phyloP scores from a whole-genome alignment of 1,140 invertebrate genomes.

The Conus ventricosus region DNA sequence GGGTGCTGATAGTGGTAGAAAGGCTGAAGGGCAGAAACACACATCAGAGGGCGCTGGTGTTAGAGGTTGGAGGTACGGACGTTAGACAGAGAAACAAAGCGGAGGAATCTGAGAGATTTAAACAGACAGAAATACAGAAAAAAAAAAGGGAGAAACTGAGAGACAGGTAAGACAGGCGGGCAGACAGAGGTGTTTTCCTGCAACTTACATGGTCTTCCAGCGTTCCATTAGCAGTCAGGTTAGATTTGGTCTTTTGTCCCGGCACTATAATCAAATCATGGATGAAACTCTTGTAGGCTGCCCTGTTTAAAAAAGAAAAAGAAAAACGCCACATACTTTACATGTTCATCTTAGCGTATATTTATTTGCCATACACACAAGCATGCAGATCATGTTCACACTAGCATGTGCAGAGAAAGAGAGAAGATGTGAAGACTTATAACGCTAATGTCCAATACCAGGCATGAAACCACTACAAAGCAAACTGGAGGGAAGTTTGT shows the following conservation, averaged over 20 bases:
- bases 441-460: no score
- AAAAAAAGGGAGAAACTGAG: neutral
- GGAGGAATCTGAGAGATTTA: no score
- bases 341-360: no score
- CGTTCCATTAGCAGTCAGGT: constrained; percentile 73
- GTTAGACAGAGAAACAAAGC: no score
- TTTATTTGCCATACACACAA: no score
- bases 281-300: constrained; percentile 82
- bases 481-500: no score
- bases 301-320: constrained; percentile 48
- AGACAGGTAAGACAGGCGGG: neutral
- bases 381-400: neutral
- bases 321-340: neutral
- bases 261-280: constrained; percentile 78
- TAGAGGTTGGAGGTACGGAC: no score
- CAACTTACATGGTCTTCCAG: constrained; percentile 71
- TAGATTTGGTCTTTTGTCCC: constrained; percentile 73
- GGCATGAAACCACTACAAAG: no score
- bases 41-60: no score
- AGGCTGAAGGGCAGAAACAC: neutral
- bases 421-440: no score
- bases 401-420: no score
- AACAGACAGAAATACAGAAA: neutral
- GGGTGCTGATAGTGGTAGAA: neutral
- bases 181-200: neutral